phyloP scores from a whole-genome alignment of 2,888 invertebrate species.

The Hirtodrosophila trivittata region DNA sequence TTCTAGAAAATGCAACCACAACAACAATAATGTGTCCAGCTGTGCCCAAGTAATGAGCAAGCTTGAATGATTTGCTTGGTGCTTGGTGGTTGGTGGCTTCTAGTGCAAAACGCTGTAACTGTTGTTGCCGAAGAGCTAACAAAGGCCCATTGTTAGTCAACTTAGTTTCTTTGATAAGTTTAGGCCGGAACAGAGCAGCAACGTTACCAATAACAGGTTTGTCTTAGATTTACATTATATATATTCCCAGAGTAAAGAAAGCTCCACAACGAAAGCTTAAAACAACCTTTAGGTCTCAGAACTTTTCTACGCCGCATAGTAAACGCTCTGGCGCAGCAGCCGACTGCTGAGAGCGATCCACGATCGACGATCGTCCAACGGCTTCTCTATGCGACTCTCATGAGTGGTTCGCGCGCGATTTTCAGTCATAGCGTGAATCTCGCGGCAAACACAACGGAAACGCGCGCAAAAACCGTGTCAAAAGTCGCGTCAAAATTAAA shows the following conservation, averaged over 20 bases:
- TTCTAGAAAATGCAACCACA: constrained; percentile 33
- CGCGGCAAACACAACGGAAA: constrained; percentile 55
- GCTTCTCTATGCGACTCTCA: constrained; percentile 42
- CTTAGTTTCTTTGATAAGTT: constrained; percentile 47
- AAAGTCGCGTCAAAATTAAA: constrained; percentile 31
- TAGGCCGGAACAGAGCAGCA: constrained; percentile 25
- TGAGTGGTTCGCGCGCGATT: constrained; percentile 34
- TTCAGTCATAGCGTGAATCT: constrained; percentile 66
- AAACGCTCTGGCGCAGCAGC: constrained; percentile 38
- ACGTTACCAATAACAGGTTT: constrained; percentile 57
- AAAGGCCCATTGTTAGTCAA: constrained; percentile 52
- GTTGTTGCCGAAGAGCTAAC: constrained; percentile 26
- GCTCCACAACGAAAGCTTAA: constrained; percentile 51
- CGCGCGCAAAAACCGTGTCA: constrained; percentile 46
- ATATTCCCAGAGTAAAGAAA: constrained; percentile 46
- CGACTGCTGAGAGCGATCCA: constrained; percentile 31
- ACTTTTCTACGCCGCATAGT: constrained; percentile 46
- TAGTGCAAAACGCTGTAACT: constrained; percentile 63
- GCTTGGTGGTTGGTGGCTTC: too few relatives aligned
- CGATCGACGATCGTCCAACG: constrained; percentile 18
- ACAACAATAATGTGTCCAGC: constrained; percentile 4
- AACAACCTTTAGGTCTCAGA: constrained; percentile 53
- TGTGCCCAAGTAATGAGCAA: constrained; percentile 54
- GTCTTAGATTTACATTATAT: constrained; percentile 30
- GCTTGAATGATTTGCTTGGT: constrained; percentile 60